Conservation (phyloP, 2,797 vertebrate species). For the Gymnoscopelus braueri region DNA sequence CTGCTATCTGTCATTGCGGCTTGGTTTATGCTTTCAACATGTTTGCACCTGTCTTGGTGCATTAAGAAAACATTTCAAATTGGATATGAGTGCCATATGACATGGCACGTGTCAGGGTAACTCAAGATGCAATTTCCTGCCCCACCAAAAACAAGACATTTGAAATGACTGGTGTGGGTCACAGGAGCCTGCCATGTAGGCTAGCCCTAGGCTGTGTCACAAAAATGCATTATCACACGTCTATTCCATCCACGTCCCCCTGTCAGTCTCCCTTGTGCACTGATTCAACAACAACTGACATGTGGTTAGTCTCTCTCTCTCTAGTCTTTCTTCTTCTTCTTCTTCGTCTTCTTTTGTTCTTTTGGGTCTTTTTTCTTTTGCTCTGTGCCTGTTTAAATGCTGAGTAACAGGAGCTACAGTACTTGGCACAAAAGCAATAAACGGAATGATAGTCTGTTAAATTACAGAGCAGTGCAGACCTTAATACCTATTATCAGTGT, state of each 20-base stretch:
- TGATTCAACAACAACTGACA: conserved; percentile 70
- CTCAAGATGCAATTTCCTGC: conserved; percentile 52
- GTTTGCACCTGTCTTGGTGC: conserved; percentile 70
- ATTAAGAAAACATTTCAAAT: conserved; percentile 67
- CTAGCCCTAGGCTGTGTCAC: conserved; percentile 38
- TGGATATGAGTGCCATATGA: conserved; percentile 38
- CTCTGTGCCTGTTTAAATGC: no score
- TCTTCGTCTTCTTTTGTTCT: no score
- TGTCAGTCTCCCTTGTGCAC: conserved; percentile 55
- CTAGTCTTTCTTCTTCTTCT: not conserved
- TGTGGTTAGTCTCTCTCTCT: conserved; percentile 53
- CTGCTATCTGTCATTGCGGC: conserved; percentile 13
- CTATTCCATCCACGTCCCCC: conserved; percentile 38
- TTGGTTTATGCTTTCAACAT: conserved; percentile 63
- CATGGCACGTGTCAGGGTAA: conserved; percentile 62
- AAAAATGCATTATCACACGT: conserved; percentile 55
- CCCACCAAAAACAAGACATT: conserved; percentile 50
- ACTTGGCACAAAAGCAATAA: no score
- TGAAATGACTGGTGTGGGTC: conserved; percentile 47
- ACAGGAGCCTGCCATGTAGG: conserved; percentile 27
- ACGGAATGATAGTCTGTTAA: no score
- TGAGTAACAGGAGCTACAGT: no score
- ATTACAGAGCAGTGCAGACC: no score
- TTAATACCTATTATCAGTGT: no score
- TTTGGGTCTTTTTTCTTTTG: no score